phyloP scores from a whole-genome alignment of 2,797 vertebrate species.

The Brachymystax lenok region DNA sequence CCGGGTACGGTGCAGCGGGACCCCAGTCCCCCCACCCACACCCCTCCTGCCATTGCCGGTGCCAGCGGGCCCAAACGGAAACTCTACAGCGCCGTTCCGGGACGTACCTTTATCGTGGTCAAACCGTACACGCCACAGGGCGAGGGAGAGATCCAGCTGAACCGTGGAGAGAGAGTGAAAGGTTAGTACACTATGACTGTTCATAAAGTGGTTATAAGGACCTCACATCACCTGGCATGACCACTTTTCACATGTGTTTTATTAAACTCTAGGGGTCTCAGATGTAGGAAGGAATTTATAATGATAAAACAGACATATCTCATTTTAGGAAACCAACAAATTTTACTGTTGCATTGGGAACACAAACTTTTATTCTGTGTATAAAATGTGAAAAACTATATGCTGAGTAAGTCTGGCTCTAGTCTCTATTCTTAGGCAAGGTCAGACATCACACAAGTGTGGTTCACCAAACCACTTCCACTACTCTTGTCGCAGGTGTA shows the following conservation, averaged over 20 bases:
- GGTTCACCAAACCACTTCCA: no score
- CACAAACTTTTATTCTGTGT: neutral
- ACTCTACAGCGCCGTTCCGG: slow-evolving; percentile 97
- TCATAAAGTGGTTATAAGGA: neutral
- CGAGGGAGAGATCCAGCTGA: slow-evolving; percentile 94
- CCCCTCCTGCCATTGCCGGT: slow-evolving; percentile 74
- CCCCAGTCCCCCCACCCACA: slow-evolving; percentile 80
- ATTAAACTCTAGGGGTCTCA: neutral
- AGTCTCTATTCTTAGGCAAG: no score
- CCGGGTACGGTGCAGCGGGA: slow-evolving; percentile 85
- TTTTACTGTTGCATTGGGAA: neutral
- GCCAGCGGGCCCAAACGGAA: slow-evolving; percentile 91
- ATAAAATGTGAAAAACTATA: neutral
- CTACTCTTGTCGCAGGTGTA: no score
- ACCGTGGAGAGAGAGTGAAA: slow-evolving; percentile 95
- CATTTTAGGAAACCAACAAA: neutral
- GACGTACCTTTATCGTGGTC: slow-evolving; percentile 94
- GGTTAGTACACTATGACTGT: slow-evolving; percentile 73
- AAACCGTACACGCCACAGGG: slow-evolving; percentile 94
- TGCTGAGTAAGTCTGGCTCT: no score
- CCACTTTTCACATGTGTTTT: neutral
- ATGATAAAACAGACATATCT: neutral
- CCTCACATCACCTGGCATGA: neutral
- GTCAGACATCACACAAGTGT: no score
- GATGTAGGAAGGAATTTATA: neutral